Evolutionary conservation across 2,113 vertebrate species (phyloP).

Genomic region (Sciurus niger): DNA sequence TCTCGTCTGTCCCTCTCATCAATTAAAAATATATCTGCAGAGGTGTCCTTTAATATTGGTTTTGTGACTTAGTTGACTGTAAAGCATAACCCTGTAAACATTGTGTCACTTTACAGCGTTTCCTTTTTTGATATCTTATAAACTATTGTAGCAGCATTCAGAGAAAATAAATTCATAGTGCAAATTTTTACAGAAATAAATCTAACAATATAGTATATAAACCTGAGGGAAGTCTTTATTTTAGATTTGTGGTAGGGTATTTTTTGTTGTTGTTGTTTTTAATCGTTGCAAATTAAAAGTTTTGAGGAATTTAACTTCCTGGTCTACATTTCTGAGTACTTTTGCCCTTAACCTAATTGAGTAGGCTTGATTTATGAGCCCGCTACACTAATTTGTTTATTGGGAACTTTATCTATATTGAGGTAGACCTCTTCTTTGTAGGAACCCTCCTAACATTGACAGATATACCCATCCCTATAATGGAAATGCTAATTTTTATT

Average conservation of each 20-base stretch:
- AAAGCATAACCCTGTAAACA: slow-evolving; percentile 2
- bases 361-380: slow-evolving; percentile 63
- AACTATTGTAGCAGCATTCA: slow-evolving; percentile 48
- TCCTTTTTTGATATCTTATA: slow-evolving; percentile 43
- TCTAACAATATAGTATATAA: slow-evolving; percentile 5
- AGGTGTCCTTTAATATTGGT: slow-evolving; percentile 52
- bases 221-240: slow-evolving; percentile 48
- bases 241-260: neutral
- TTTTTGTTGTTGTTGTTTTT: neutral
- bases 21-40: slow-evolving; percentile 46
- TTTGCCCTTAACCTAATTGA: slow-evolving; percentile 58
- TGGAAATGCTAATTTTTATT: slow-evolving; percentile 89
- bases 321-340: neutral
- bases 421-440: slow-evolving; percentile 65
- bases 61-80: slow-evolving; percentile 59
- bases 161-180: slow-evolving; percentile 47
- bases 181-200: slow-evolving; percentile 57
- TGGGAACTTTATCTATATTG: slow-evolving; percentile 64
- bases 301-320: slow-evolving; percentile 66
- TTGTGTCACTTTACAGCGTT: slow-evolving; percentile 49
- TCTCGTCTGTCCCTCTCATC: slow-evolving; percentile 26
- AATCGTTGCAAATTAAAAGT: slow-evolving; percentile 23
- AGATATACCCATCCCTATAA: slow-evolving; percentile 75
- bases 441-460: slow-evolving; percentile 47
- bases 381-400: slow-evolving; percentile 51